Evolutionary conservation across 2,888 invertebrate genomes (phyloP).

Genomic region (Ypsolopha scabrella): DNA sequence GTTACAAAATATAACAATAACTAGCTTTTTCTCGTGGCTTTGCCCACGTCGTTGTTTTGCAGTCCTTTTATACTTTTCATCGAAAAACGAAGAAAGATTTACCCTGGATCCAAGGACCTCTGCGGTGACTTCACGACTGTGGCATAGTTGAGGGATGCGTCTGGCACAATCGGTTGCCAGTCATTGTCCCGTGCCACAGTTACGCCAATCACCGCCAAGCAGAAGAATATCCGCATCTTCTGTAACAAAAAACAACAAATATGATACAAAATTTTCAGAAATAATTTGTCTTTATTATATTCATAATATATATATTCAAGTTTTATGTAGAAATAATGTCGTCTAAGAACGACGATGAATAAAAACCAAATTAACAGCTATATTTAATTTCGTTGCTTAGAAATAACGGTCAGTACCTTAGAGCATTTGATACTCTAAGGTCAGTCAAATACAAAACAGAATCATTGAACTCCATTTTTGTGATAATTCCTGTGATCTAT

Average conservation of each 20-base stretch:
- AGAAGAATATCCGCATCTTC: slow-evolving; percentile 39
- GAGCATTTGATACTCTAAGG: too few species aligned
- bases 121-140: slow-evolving; percentile 34
- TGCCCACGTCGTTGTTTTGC: too few species aligned
- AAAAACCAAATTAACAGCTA: too few species aligned
- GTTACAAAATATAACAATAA: too few species aligned
- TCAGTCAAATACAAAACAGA: too few species aligned
- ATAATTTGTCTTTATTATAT: not conserved
- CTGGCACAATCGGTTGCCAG: slow-evolving; percentile 65
- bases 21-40: too few species aligned
- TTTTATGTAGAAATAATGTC: not conserved
- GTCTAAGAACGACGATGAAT: too few species aligned
- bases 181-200: slow-evolving; percentile 39
- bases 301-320: not conserved
- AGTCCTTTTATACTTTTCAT: too few species aligned
- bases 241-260: slow-evolving; percentile 16
- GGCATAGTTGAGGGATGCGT: slow-evolving; percentile 32
- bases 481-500: too few species aligned
- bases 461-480: too few species aligned
- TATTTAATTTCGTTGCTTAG: too few species aligned
- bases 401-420: too few species aligned
- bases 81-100: not conserved
- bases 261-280: not conserved
- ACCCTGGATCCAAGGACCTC: slow-evolving; percentile 39
- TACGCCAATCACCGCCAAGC: slow-evolving; percentile 30